These are phyloP conservation scores for Phalacrocorax carbo DNA, from an alignment of 2,113 vertebrate genomes.

Conservation along the genomic window DNA sequence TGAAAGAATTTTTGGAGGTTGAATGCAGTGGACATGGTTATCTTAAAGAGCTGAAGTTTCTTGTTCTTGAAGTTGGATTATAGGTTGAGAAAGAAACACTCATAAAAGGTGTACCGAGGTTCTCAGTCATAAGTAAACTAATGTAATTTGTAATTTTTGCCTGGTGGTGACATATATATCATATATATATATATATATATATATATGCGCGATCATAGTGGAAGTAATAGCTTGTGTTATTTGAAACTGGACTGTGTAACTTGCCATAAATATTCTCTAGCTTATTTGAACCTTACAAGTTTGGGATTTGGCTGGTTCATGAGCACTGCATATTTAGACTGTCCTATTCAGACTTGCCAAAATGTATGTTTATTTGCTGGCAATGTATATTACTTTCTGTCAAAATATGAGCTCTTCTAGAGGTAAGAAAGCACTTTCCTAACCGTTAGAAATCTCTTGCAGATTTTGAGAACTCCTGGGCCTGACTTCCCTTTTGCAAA, in stretches of 20 bases:
- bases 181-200: not conserved
- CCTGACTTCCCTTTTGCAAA: not conserved
- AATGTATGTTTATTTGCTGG: not conserved
- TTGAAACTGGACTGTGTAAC: not conserved
- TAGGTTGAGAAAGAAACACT: not conserved
- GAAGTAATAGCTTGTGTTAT: not conserved
- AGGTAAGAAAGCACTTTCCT: not conserved
- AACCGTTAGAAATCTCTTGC: not conserved
- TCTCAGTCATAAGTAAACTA: not conserved
- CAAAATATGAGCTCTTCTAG: not conserved
- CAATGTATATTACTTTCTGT: not conserved
- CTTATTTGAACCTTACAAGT: not conserved
- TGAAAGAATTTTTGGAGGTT: not conserved
- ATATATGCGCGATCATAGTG: not conserved
- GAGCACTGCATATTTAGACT: not conserved
- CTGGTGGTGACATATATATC: not conserved
- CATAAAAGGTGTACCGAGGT: rapidly evolving
- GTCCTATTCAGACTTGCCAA: not conserved
- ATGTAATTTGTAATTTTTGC: not conserved
- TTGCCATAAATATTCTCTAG: not conserved
- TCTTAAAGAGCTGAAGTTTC: not conserved
- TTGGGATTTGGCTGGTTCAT: not conserved
- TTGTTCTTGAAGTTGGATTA: not conserved
- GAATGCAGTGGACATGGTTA: not conserved
- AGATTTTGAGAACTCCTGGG: not conserved